A percentile compares a stretch with the other conserved stretches of the same genome.
Conservation (phyloP, 2,888 invertebrate species). For the Nineta flava region DNA sequence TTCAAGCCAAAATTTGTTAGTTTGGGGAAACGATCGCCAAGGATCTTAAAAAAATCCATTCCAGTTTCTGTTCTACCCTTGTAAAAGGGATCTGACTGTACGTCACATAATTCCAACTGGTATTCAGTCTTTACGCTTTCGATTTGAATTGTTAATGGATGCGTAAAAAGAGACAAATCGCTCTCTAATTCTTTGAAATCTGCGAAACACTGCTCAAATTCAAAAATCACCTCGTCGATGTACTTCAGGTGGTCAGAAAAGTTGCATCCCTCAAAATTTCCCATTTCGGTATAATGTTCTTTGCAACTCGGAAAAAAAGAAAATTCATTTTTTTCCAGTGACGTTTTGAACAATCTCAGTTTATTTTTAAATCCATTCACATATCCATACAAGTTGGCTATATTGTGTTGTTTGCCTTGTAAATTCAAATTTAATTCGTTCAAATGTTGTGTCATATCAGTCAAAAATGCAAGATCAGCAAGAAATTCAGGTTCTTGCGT, state of each 20-base stretch:
- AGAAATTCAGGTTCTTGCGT: constrained; percentile 12
- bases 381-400: constrained; percentile 6
- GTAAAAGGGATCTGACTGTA: neutral
- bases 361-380: constrained; percentile 9
- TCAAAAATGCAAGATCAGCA: constrained; percentile 9
- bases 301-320: constrained; percentile 9
- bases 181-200: neutral
- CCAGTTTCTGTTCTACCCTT: neutral
- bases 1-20: neutral
- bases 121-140: neutral
- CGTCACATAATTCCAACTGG: neutral
- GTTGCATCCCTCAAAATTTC: constrained; percentile 1
- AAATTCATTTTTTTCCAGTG: too few species aligned
- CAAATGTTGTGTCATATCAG: constrained; percentile 10
- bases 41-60: neutral
- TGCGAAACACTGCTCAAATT: neutral
- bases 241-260: too few species aligned
- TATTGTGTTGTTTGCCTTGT: neutral
- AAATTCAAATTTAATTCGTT: too few species aligned
- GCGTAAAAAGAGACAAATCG: neutral
- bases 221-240: too few species aligned
- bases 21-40: neutral
- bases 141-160: neutral
- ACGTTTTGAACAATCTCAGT: constrained; percentile 8
- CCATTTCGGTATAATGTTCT: constrained; percentile 11